Evolutionary conservation across 2,888 invertebrate genomes (phyloP).

Genomic region (Acronicta alni): DNA sequence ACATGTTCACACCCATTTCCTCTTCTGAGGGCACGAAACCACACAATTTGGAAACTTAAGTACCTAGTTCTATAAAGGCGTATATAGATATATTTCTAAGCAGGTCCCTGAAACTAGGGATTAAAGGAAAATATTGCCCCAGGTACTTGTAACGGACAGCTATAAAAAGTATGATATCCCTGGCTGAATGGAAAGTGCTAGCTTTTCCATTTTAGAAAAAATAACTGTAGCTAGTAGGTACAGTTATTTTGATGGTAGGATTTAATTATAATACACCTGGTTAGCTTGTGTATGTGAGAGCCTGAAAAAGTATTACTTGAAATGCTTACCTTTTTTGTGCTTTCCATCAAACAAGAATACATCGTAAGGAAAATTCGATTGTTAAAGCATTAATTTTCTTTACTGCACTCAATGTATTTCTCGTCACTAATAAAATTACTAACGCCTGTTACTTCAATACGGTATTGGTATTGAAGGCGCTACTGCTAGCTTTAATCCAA

Average conservation of each 20-base stretch:
- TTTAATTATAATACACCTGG: too few relatives aligned
- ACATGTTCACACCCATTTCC: slow-evolving; percentile 67
- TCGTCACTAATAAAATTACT: slow-evolving; percentile 1
- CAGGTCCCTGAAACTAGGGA: slow-evolving; percentile 2
- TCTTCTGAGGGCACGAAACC: slow-evolving; percentile 44
- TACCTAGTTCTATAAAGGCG: slow-evolving; percentile 20
- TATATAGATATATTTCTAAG: slow-evolving; percentile 5
- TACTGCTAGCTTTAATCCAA: slow-evolving; percentile 17
- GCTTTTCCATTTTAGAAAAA: too few relatives aligned
- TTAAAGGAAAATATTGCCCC: slow-evolving; percentile 37
- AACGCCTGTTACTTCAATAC: slow-evolving; percentile 8
- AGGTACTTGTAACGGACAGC: not conserved
- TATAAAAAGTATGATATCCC: not conserved
- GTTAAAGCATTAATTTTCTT: not conserved
- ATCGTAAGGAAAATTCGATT: not conserved
- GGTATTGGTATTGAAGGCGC: too few relatives aligned
- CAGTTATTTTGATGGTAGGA: too few relatives aligned
- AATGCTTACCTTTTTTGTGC: too few relatives aligned
- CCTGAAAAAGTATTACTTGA: too few relatives aligned
- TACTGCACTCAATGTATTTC: not conserved
- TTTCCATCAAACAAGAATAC: too few relatives aligned
- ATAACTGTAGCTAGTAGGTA: too few relatives aligned
- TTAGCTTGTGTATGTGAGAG: too few relatives aligned
- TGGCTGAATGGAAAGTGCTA: too few relatives aligned
- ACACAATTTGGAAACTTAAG: slow-evolving; percentile 52